These are phyloP conservation scores for Callocephalon fimbriatum DNA, from an alignment of 2,113 vertebrate genomes.

Conservation along the genomic window DNA sequence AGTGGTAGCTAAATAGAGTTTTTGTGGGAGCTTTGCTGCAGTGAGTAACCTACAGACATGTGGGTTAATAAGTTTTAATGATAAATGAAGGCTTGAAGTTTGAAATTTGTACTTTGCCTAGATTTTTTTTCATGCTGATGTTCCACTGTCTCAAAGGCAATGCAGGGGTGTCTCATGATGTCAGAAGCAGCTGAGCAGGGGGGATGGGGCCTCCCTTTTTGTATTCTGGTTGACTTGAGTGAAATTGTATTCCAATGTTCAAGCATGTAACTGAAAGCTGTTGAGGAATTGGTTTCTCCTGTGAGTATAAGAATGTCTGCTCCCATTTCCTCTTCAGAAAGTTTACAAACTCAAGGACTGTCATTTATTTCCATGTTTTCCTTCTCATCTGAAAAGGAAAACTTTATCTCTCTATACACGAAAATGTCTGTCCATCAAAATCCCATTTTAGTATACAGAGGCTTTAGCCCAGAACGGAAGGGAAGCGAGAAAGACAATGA, in stretches of 20 bases:
- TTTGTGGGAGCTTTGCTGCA: not conserved
- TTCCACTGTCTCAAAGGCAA: not conserved
- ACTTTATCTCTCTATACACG: rapidly evolving
- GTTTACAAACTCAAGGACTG: not conserved
- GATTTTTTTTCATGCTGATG: not conserved
- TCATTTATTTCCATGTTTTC: not conserved
- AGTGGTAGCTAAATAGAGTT: not conserved
- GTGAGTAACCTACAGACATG: rapidly evolving
- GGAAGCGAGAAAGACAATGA: not conserved
- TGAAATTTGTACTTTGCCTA: not conserved
- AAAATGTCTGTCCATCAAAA: not conserved
- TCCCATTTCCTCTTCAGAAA: not conserved
- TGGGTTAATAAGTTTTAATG: not conserved
- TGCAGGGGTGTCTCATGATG: not conserved
- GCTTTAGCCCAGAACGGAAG: not conserved
- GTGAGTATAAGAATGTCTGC: not conserved
- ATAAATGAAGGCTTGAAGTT: not conserved
- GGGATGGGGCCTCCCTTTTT: not conserved
- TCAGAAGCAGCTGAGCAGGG: not conserved
- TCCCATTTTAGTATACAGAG: too few relatives aligned
- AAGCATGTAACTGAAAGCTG: not conserved
- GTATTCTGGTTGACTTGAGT: not conserved
- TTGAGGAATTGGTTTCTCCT: not conserved
- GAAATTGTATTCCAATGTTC: not conserved
- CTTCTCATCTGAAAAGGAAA: not conserved